Percentiles rank a stretch among this genome's conserved stretches.
Evolutionary conservation across 1,140 invertebrate species (phyloP).

Genomic region (Chymomyza costata): DNA sequence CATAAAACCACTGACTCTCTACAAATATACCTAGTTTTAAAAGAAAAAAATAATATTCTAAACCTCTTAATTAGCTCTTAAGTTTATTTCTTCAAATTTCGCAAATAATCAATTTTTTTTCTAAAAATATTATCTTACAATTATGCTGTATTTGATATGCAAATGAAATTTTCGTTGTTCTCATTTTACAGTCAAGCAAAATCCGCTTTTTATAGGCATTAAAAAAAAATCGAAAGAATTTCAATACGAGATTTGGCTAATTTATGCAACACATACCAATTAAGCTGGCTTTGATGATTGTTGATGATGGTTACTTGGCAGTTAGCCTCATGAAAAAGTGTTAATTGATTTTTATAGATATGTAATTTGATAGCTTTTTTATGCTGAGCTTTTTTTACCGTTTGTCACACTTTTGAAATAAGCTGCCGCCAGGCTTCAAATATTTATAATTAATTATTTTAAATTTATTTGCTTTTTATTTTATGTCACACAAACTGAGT

Average conservation of each 20-base stretch:
- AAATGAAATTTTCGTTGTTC: slow-evolving; percentile 27
- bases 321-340: slow-evolving; percentile 54
- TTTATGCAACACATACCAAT: slow-evolving; percentile 45
- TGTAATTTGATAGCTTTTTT: slow-evolving; percentile 52
- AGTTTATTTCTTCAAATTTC: too few relatives aligned
- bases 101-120: too few relatives aligned
- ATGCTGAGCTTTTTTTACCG: slow-evolving; percentile 32
- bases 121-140: slow-evolving; percentile 69
- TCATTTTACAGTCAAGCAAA: slow-evolving; percentile 16
- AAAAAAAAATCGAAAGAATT: slow-evolving; percentile 1
- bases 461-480: slow-evolving; percentile 8
- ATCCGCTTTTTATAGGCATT: slow-evolving; percentile 52
- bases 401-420: slow-evolving; percentile 20
- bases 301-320: too few relatives aligned
- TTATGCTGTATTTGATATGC: slow-evolving; percentile 71
- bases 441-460: slow-evolving; percentile 23
- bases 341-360: slow-evolving; percentile 63
- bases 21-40: too few relatives aligned
- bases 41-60: too few relatives aligned
- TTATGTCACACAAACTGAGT: slow-evolving; percentile 25
- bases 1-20: too few relatives aligned
- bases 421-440: too few relatives aligned
- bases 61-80: too few relatives aligned
- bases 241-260: slow-evolving; percentile 30
- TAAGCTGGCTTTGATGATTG: too few relatives aligned